Evolutionary conservation across 2,888 invertebrate genomes (phyloP), one percentile per base, ranked within the genome.

Genomic region (Slavum lentiscoides): DNA sequence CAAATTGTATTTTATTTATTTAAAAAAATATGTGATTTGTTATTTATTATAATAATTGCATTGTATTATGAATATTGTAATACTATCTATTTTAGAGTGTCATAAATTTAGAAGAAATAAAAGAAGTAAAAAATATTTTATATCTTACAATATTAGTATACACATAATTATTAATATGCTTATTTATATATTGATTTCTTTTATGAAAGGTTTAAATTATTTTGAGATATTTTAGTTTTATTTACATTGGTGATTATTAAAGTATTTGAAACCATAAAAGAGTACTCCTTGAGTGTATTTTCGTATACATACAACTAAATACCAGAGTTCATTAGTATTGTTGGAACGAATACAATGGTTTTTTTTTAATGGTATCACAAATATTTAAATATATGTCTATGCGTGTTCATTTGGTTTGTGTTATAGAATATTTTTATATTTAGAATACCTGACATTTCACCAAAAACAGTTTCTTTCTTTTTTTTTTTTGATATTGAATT

Each of bases 261-360:
- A 43, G 17, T 21, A 59, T 73, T 43, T 73, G 23, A 49, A 74
- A 30, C 15, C 39, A 49, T 74, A 23, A 37, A 49, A 74, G 23
- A 49, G 7, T 39, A 58, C 23, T 23, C 58, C 58, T 69, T 21
- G 59, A 76, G 43, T 76, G 67, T 81, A 73, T 75, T 75, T 75
- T 67, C 58, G 39, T 67, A 75, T 75, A 43, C 75, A 43, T 23
- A 23, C 55, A 23, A 59, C 30, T 30, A 82, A 39, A 70, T 75
- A 68, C 49, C 69, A 82, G 49, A 61, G 74, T 73, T 73, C 73
- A 82, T 74, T 75, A 69, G 70, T 62, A 69, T 74, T 75, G 74
- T 74, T 82, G 67, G 68, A 69, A 69, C 62, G 61, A 75, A 61
- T 75, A 75, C 70, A 82, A 72, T 80, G 61, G 2, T 7, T 77